Percentiles rank a stretch among this genome's conserved stretches.
Conservation (phyloP, 2,113 vertebrate species). For the Rhinolophus ferrumequinum region DNA sequence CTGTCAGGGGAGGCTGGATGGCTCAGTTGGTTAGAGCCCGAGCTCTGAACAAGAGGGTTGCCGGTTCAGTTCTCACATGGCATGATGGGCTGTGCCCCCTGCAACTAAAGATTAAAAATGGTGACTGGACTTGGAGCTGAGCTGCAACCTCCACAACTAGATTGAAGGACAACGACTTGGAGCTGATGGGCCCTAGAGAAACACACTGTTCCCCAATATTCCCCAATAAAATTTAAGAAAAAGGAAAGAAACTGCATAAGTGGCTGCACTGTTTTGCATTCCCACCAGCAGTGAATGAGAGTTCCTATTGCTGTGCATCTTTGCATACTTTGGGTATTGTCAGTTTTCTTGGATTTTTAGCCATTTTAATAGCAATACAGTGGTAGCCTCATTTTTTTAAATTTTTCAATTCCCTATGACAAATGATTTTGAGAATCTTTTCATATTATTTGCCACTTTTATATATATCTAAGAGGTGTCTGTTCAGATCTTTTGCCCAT, state of each 20-base stretch:
- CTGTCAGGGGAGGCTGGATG: background rate
- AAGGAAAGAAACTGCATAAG: no score
- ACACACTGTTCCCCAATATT: no score
- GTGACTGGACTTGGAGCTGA: no score
- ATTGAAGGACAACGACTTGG: no score
- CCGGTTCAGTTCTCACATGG: no score
- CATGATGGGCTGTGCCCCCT: no score
- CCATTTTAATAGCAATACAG: background rate
- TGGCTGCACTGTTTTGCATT: background rate
- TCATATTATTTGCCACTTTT: background rate
- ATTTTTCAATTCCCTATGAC: background rate
- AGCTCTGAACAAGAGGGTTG: no score
- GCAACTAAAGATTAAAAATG: no score
- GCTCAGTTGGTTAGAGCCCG: no score
- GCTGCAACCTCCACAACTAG: no score
- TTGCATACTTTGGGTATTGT: background rate
- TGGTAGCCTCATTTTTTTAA: background rate
- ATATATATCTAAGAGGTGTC: background rate
- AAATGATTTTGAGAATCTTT: background rate
- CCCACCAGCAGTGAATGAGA: background rate
- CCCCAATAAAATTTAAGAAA: no score
- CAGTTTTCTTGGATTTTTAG: background rate
- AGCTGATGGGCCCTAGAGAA: no score
- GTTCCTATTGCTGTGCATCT: background rate
- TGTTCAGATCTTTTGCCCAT: background rate